Evolutionary conservation across 2,888 invertebrate genomes (phyloP).

Genomic region (Coecobrya sp.): DNA sequence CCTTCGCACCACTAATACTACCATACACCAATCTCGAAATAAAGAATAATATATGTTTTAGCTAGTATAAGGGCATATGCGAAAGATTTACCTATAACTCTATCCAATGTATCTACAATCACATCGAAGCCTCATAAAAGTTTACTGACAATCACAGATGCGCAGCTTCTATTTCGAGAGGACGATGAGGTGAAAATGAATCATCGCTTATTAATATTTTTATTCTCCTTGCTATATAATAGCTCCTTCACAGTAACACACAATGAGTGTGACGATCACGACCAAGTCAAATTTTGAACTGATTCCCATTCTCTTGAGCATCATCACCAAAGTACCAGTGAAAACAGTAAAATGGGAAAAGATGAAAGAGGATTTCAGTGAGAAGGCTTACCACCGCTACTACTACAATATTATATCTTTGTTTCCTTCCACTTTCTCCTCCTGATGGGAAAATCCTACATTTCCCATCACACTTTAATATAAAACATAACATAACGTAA

Average conservation of each 20-base stretch:
- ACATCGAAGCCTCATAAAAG: conserved; percentile 28
- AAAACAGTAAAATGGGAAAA: conserved; percentile 17
- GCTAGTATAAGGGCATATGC: no score
- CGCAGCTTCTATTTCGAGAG: conserved; percentile 1
- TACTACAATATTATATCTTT: conserved; percentile 34
- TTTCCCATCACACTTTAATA: background rate
- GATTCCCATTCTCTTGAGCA: conserved; percentile 36
- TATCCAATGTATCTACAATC: background rate
- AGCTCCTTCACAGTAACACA: background rate
- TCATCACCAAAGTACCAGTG: background rate
- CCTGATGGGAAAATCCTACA: conserved; percentile 47
- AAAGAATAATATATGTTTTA: no score
- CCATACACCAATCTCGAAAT: no score
- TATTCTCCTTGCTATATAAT: background rate
- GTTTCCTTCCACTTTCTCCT: conserved; percentile 43
- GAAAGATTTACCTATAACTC: no score
- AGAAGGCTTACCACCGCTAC: conserved; percentile 12
- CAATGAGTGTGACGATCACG: conserved; percentile 1
- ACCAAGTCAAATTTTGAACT: conserved; percentile 67
- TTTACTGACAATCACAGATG: conserved; percentile 57
- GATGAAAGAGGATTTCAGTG: conserved; percentile 49
- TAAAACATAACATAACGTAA: background rate
- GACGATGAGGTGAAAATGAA: background rate
- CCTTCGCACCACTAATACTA: background rate
- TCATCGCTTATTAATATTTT: conserved; percentile 37